Conservation (phyloP, 1,140 invertebrate species). For the Lordiphosa clarofinis region DNA sequence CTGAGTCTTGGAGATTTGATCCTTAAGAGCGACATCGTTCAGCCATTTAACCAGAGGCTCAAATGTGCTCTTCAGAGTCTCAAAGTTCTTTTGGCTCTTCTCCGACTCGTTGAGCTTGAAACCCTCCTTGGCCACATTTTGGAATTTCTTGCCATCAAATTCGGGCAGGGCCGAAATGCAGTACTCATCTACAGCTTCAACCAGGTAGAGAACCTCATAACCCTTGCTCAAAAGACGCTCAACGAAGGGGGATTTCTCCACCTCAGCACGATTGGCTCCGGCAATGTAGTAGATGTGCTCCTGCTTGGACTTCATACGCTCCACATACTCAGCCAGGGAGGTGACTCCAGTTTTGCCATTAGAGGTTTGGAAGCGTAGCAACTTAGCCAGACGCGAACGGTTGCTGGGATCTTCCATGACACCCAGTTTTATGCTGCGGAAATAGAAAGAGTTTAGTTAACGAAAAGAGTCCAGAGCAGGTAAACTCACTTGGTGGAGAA, state of each 20-base stretch:
- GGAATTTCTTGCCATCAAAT: slow-evolving; percentile 99
- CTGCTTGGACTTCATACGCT: slow-evolving; percentile 98
- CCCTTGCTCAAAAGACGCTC: slow-evolving; percentile 96
- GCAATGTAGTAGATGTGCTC: slow-evolving; percentile 98
- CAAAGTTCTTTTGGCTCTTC: slow-evolving; percentile 90
- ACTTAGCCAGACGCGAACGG: slow-evolving; percentile 95
- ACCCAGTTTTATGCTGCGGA: slow-evolving; percentile 92
- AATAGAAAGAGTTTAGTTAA: background rate
- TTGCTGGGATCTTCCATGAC: slow-evolving; percentile 99
- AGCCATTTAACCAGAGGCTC: slow-evolving; percentile 97
- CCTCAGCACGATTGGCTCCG: slow-evolving; percentile 92
- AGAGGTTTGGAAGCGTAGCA: slow-evolving; percentile 95
- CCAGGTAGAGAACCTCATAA: slow-evolving; percentile 97
- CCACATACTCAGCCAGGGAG: slow-evolving; percentile 93
- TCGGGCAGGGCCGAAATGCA: slow-evolving; percentile 98
- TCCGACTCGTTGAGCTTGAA: slow-evolving; percentile 92
- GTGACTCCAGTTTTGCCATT: slow-evolving; percentile 84
- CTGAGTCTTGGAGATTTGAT: slow-evolving; percentile 90
- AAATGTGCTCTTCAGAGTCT: slow-evolving; percentile 89
- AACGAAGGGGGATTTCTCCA: slow-evolving; percentile 96
- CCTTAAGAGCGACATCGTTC: slow-evolving; percentile 90
- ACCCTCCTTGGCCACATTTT: slow-evolving; percentile 99
- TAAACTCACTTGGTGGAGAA: slow-evolving; percentile 96
- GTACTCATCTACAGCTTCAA: slow-evolving; percentile 99
- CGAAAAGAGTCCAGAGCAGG: background rate